Evolutionary conservation across 2,888 invertebrate genomes (phyloP).

Genomic region (Pachycephus smyrnensis): DNA sequence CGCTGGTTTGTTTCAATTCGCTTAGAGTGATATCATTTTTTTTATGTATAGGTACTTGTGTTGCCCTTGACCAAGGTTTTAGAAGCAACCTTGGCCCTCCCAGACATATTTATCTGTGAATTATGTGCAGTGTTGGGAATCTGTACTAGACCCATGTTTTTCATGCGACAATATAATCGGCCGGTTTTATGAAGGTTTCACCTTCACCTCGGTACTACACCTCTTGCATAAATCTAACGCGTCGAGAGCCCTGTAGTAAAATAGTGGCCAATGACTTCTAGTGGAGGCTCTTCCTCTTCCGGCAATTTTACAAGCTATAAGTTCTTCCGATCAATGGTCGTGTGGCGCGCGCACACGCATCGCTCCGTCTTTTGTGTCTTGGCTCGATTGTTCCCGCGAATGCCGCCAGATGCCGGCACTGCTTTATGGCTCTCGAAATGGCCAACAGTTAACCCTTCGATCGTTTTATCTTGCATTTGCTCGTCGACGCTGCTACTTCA

Average conservation of each 20-base stretch:
- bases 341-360: constrained; percentile 54
- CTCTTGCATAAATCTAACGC: neutral
- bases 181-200: neutral
- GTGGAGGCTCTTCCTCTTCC: constrained; percentile 24
- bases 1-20: neutral
- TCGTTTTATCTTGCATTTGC: constrained; percentile 47
- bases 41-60: neutral
- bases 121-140: neutral
- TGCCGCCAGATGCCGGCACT: constrained; percentile 58
- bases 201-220: neutral
- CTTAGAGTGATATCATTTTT: neutral
- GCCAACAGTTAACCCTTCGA: constrained; percentile 51
- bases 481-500: constrained; percentile 3
- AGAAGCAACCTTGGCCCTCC: neutral
- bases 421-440: constrained; percentile 58
- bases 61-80: neutral
- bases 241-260: neutral
- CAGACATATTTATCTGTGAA: neutral
- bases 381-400: constrained; percentile 46
- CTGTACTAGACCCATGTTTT: neutral
- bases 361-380: constrained; percentile 36
- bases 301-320: constrained; percentile 46
- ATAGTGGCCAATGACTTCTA: neutral
- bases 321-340: constrained; percentile 62
- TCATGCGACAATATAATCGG: neutral